Evolutionary conservation across 2,113 vertebrate genomes (phyloP), one percentile per base, ranked within the genome.

Genomic region (Danionella cerebrum): DNA sequence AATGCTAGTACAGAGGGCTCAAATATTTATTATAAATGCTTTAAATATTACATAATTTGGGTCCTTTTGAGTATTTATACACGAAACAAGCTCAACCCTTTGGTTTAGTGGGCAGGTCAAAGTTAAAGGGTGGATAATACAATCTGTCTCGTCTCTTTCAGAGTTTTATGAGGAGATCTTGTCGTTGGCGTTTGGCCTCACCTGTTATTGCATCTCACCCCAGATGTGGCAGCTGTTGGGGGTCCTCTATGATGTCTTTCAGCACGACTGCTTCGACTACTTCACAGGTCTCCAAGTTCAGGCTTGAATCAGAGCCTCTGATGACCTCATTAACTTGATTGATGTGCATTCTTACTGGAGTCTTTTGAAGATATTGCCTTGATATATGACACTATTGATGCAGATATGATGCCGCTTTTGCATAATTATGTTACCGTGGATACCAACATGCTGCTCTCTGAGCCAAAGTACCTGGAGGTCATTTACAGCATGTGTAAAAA

Each of bases 351-450:
- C 11, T 51, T 70, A 33, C 12, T 25, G 7, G 14, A 10, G 24
- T 42, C 19, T 25, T 24, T 29, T 24, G 36, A 54, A 64, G 21
- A 25, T 19, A 44, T 51, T 38, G 13, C 16, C 35, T n/a, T 54
- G 25, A 25, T 41, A 59, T 58, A 64, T 39, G 24, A 5, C 31
- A 75, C 69, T 71, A 16, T 71, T 80, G 69, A 12, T 80, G 27
- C 85, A 98, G 96, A 98, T 82, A 98, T 98, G 96, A 98, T 98
- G 96, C 96, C 96, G 73, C 92, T 98, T 22, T 80, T 98, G 80
- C 95, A 98, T 84, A 98, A 98, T 84, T 98, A 98, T n/a, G 89
- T 98, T 74, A 98, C 95, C 0, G 89, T 98, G 73, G 96, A 97
- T 67, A 98, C 96, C 1, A 87, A 93, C 77, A 91, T 90, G 76